Base-by-base conservation (phyloP, 2,888 invertebrate genomes). In the Euzophera pinguis region DNA sequence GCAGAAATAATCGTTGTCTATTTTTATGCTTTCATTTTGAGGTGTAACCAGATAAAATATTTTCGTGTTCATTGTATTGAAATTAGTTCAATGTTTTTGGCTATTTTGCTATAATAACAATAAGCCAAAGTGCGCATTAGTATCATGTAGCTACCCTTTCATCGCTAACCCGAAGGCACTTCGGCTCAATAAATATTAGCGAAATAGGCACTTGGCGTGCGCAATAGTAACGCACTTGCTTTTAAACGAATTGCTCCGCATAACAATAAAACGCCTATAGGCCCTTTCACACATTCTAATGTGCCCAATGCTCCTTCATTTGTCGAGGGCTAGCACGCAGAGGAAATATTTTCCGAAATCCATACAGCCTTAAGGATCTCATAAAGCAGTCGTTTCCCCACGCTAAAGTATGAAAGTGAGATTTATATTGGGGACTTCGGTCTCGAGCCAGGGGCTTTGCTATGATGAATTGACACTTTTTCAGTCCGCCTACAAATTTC, bases 361-460 rank as follows among this genome's bases (percentile, higher is more conserved):
- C 90, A 90, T 90, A 90, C 90, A 86, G 90, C 90, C 90, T 90
- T 90, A 89, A 90, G 90, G 87, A 87, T 90, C 89, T 78, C 90
- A 90, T 91, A 91, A 91, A 91, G 81, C 87, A 90, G 84, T 84
- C 88, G 86, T 82, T 84, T 85, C 88, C 87, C 85, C 84, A 80
- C 86, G 87, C 84, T 83, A 85, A 86, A 89, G 90, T 89, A 90
- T 88, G 86, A 85, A 86, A 90, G 90, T 86, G 82, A 90, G 90
- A 91, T 91, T 91, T 90, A 91, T 90, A 69, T 67, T 73, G 78
- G 86, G 84, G 88, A 86, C 89, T 85, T 79, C 81, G 84, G 75
- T 76, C 84, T 82, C 80, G 80, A 83, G 84, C 85, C 81, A 76
- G 75, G 78, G 84, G 87, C 88, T 88, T 87, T 88, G 71, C 81